phyloP scores from a whole-genome alignment of 2,888 invertebrate genomes.

The Zaprionus lineosus region DNA sequence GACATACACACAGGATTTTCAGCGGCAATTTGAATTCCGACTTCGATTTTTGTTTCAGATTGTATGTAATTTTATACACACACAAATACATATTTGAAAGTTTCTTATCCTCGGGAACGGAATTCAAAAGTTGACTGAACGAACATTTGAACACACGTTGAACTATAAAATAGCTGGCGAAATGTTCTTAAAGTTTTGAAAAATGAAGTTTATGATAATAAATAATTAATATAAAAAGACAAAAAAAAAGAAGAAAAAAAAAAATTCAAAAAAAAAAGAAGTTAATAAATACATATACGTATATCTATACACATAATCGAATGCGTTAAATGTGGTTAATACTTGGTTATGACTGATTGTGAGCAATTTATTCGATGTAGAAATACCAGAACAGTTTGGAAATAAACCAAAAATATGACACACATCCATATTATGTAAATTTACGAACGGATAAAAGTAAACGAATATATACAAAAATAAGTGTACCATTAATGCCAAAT shows the following conservation, averaged over 20 bases:
- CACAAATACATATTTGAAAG: conserved; percentile 1
- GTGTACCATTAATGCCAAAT: conserved; percentile 63
- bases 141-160: conserved; percentile 23
- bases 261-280: too few relatives aligned
- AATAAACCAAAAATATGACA: conserved; percentile 29
- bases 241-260: too few relatives aligned
- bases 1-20: conserved; percentile 1
- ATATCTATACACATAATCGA: conserved; percentile 33
- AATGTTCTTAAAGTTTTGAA: conserved; percentile 31
- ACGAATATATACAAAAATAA: conserved; percentile 36
- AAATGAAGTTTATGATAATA: conserved; percentile 38
- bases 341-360: conserved; percentile 57
- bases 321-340: conserved; percentile 34
- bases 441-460: conserved; percentile 26
- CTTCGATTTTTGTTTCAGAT: conserved; percentile 10
- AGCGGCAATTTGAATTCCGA: conserved; percentile 23
- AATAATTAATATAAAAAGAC: conserved; percentile 17
- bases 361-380: conserved; percentile 49
- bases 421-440: conserved; percentile 30
- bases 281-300: conserved; percentile 18
- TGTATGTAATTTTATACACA: neutral
- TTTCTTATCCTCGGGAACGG: neutral
- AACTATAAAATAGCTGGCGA: conserved; percentile 33
- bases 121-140: conserved; percentile 9
- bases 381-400: conserved; percentile 28